Evolutionary conservation across 1,140 invertebrate species (phyloP).

Genomic region (Nymphalis io): DNA sequence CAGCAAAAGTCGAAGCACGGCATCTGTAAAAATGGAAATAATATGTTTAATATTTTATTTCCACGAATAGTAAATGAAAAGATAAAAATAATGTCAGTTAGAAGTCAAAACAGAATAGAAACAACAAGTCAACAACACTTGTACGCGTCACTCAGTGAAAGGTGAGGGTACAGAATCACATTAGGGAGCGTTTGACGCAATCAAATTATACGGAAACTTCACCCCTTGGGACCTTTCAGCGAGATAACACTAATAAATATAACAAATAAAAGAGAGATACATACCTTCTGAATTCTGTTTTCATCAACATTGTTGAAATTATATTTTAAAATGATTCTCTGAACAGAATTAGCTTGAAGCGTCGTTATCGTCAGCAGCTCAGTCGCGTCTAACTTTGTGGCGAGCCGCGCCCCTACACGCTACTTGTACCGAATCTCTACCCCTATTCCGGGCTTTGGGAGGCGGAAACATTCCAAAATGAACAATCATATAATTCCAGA

Average conservation of each 20-base stretch:
- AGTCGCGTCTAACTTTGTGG: slow-evolving; percentile 79
- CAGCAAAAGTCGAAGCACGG: slow-evolving; percentile 6
- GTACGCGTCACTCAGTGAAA: slow-evolving; percentile 58
- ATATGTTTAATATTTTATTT: slow-evolving; percentile 20
- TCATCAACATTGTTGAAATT: slow-evolving; percentile 31
- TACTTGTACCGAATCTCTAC: slow-evolving; percentile 81
- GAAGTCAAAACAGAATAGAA: slow-evolving; percentile 66
- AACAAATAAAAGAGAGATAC: slow-evolving; percentile 34
- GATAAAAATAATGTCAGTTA: slow-evolving; percentile 38
- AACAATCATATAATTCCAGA: slow-evolving; percentile 45
- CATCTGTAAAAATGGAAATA: slow-evolving; percentile 55
- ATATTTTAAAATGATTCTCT: slow-evolving; percentile 51
- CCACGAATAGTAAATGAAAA: slow-evolving; percentile 16
- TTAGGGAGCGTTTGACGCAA: slow-evolving; percentile 63
- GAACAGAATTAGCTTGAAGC: slow-evolving; percentile 58
- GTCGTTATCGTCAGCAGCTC: slow-evolving; percentile 71
- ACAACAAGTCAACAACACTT: slow-evolving; percentile 75
- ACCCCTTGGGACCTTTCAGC: slow-evolving; percentile 25
- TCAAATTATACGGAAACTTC: slow-evolving; percentile 59
- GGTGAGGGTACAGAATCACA: slow-evolving; percentile 56
- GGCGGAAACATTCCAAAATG: slow-evolving; percentile 46
- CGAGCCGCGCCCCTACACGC: slow-evolving; percentile 80
- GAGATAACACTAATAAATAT: slow-evolving; percentile 1
- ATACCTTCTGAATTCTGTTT: slow-evolving; percentile 40
- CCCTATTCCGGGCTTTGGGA: slow-evolving; percentile 79